Evolutionary conservation across 2,888 invertebrate genomes (phyloP).

Genomic region (Oasisia sp.): DNA sequence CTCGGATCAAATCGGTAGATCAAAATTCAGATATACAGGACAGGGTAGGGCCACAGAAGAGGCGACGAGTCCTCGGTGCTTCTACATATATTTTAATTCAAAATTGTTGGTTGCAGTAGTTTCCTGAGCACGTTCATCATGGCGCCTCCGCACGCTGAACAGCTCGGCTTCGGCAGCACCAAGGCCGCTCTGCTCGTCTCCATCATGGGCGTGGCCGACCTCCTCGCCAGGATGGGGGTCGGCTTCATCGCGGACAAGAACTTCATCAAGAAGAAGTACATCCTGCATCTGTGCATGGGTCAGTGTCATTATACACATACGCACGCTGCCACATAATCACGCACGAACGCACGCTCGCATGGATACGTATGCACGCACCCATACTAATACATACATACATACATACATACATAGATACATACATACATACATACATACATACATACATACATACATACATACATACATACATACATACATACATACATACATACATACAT

Average conservation of each 20-base stretch:
- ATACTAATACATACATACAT: too few species aligned
- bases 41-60: too few species aligned
- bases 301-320: neutral
- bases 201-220: neutral
- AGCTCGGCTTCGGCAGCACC: constrained; percentile 7
- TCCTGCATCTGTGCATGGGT: constrained; percentile 1
- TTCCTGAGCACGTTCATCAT: neutral
- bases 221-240: neutral
- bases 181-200: neutral
- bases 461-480: neutral
- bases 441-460: neutral
- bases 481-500: neutral
- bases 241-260: neutral
- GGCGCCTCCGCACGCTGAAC: neutral
- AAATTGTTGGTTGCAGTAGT: neutral
- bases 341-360: neutral
- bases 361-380: too few species aligned
- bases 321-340: too few species aligned
- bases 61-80: too few species aligned
- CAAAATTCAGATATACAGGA: too few species aligned
- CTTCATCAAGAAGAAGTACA: neutral
- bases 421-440: constrained; percentile 13
- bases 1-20: too few species aligned
- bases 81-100: too few species aligned
- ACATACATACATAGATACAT: neutral